Percentiles rank a stretch among this genome's conserved stretches.
These are phyloP conservation scores for Subacronicta megacephala DNA, from an alignment of 2,888 invertebrate species.

Conservation along the genomic window DNA sequence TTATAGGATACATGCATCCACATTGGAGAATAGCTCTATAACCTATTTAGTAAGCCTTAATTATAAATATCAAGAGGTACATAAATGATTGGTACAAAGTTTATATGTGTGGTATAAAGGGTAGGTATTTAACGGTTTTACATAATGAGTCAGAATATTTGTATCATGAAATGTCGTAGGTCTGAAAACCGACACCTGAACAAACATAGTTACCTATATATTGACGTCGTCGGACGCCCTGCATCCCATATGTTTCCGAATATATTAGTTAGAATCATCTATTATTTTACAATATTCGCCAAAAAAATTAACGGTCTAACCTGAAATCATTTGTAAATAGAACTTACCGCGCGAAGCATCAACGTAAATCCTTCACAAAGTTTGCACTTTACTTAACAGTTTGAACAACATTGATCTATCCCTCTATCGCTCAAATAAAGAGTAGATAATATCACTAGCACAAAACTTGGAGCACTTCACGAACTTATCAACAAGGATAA, in stretches of 20 bases:
- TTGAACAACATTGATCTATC: slow-evolving; percentile 66
- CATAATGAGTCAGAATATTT: slow-evolving; percentile 46
- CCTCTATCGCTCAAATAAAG: slow-evolving; percentile 83
- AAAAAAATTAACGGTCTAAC: slow-evolving; percentile 51
- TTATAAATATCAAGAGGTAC: slow-evolving; percentile 19
- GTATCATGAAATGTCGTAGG: slow-evolving; percentile 22
- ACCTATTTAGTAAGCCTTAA: slow-evolving; percentile 4
- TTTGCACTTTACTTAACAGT: slow-evolving; percentile 69
- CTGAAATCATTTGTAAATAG: slow-evolving; percentile 48
- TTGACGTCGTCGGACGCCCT: slow-evolving; percentile 15
- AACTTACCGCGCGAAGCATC: slow-evolving; percentile 63
- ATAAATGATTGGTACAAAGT: slow-evolving; percentile 19
- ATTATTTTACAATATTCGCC: slow-evolving; percentile 16
- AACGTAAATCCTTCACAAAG: slow-evolving; percentile 64
- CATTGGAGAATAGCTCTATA: slow-evolving; percentile 11
- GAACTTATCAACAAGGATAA: slow-evolving; percentile 38
- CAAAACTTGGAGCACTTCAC: slow-evolving; percentile 69
- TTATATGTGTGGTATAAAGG: slow-evolving; percentile 15
- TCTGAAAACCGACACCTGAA: slow-evolving; percentile 49
- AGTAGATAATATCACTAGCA: slow-evolving; percentile 72
- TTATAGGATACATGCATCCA: slow-evolving; percentile 16
- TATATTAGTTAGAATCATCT: slow-evolving; percentile 7
- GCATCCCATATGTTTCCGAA: slow-evolving; percentile 15
- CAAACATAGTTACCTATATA: slow-evolving; percentile 40
- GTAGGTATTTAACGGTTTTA: slow-evolving; percentile 27